These are phyloP conservation scores for Embidobia sp. DNA, from an alignment of 2,888 invertebrate species.

Conservation along the genomic window DNA sequence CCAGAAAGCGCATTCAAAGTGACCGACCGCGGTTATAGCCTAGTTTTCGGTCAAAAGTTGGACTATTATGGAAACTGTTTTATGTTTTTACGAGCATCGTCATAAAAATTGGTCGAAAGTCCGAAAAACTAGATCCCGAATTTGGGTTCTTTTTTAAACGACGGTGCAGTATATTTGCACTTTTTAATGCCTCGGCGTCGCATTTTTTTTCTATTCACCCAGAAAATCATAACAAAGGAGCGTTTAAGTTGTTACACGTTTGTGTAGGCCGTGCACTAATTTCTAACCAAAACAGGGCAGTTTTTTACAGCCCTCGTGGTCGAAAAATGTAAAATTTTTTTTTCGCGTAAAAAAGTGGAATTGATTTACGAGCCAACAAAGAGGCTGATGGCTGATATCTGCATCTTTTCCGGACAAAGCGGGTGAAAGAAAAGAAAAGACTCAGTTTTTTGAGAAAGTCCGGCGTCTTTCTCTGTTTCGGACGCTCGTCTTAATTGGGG, in stretches of 20 bases:
- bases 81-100: slow-evolving; percentile 70
- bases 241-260: slow-evolving; percentile 67
- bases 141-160: slow-evolving; percentile 78
- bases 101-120: slow-evolving; percentile 67
- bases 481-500: slow-evolving; percentile 24
- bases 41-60: slow-evolving; percentile 59
- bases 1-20: too few relatives aligned
- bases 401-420: slow-evolving; percentile 29
- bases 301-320: slow-evolving; percentile 69
- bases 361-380: slow-evolving; percentile 49
- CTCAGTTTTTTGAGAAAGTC: slow-evolving; percentile 29
- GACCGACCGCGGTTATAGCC: slow-evolving; percentile 48
- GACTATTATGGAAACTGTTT: slow-evolving; percentile 67
- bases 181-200: slow-evolving; percentile 68
- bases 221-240: slow-evolving; percentile 19
- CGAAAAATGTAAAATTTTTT: slow-evolving; percentile 72
- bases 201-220: slow-evolving; percentile 67
- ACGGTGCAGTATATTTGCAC: slow-evolving; percentile 77
- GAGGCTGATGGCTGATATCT: slow-evolving; percentile 3
- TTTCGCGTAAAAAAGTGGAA: slow-evolving; percentile 75
- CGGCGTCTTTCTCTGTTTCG: background rate
- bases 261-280: slow-evolving; percentile 73
- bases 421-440: slow-evolving; percentile 29
- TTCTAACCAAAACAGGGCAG: slow-evolving; percentile 78
- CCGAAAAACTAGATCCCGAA: slow-evolving; percentile 75